phyloP scores from a whole-genome alignment of 2,888 invertebrate species.

The Troides oblongomaculatus region DNA sequence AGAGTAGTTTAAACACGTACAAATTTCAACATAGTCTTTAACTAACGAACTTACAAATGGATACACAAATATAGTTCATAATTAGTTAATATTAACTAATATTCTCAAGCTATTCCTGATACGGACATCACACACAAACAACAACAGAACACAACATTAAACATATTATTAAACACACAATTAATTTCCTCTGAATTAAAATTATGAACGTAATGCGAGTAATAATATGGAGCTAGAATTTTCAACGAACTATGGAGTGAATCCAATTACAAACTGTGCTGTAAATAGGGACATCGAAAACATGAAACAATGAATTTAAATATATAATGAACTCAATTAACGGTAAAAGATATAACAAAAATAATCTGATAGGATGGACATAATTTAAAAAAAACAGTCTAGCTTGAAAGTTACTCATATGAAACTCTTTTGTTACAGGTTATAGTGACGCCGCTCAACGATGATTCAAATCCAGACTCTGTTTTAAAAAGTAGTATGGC shows the following conservation, averaged over 20 bases:
- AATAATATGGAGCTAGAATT: background rate
- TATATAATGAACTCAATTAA: background rate
- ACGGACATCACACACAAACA: background rate
- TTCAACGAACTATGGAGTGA: background rate
- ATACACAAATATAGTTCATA: background rate
- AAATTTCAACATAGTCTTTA: background rate
- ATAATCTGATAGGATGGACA: background rate
- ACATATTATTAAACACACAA: background rate
- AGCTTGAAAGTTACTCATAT: too few species aligned
- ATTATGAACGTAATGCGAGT: background rate
- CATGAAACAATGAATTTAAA: background rate
- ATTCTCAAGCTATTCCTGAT: background rate
- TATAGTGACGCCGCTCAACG: constrained; percentile 59
- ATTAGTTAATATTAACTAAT: background rate
- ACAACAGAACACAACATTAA: background rate
- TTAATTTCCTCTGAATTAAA: background rate
- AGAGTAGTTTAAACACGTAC: too few species aligned
- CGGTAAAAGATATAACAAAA: background rate
- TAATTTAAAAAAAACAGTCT: too few species aligned
- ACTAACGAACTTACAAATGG: background rate
- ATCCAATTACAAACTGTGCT: background rate
- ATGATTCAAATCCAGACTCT: constrained; percentile 49
- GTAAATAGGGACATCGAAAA: too few species aligned
- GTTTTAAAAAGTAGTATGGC: constrained; percentile 52
- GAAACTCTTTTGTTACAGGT: constrained; percentile 48